phyloP scores from a whole-genome alignment of 2,797 vertebrate species.

The Bryconaethiops microstoma region DNA sequence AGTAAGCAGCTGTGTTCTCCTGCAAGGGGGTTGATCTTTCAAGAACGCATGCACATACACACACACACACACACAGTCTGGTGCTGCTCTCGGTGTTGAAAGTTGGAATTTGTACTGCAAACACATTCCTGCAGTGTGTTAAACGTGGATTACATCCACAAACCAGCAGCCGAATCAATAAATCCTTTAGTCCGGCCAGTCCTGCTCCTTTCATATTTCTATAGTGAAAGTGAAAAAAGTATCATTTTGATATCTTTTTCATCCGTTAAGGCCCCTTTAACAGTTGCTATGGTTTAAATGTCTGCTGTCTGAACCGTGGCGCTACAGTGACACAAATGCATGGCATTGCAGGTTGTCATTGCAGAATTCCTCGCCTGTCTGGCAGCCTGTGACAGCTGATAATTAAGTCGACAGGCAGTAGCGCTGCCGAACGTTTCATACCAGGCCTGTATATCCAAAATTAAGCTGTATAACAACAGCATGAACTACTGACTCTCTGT shows the following conservation, averaged over 20 bases:
- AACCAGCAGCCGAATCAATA: background rate
- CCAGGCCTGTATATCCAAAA: background rate
- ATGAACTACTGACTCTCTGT: background rate
- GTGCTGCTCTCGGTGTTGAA: background rate
- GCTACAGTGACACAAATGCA: background rate
- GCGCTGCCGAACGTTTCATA: background rate
- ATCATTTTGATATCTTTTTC: background rate
- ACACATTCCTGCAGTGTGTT: background rate
- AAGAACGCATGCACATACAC: constrained; percentile 11
- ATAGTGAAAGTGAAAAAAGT: no score
- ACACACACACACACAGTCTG: background rate
- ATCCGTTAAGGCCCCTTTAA: background rate
- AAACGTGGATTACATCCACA: background rate
- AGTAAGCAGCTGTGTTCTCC: constrained; percentile 29
- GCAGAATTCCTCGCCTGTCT: background rate
- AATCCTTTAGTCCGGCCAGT: background rate
- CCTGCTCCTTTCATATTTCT: background rate
- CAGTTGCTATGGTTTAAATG: background rate
- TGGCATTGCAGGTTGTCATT: background rate
- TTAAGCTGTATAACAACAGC: background rate
- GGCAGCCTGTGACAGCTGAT: background rate
- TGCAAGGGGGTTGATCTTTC: constrained; percentile 2
- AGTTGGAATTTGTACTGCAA: constrained; percentile 14
- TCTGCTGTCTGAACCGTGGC: background rate
- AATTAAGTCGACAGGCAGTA: background rate